Evolutionary conservation across 2,888 invertebrate genomes (phyloP).

Genomic region (Timema podura): DNA sequence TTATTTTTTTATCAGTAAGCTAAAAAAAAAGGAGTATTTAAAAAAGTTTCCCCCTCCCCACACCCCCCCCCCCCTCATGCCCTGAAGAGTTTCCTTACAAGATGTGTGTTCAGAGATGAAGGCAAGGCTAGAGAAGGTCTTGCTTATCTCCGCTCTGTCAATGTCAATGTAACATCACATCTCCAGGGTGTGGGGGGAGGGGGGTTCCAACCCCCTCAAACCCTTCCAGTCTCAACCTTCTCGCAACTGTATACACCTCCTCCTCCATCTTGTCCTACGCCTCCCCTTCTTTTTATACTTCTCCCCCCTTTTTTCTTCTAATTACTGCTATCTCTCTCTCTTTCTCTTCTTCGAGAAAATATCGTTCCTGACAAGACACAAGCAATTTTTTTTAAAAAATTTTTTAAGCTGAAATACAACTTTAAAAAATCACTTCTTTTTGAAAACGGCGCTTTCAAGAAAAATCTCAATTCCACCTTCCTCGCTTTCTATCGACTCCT

Average conservation of each 20-base stretch:
- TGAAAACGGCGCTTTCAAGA: too few species aligned
- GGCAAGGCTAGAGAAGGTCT: neutral
- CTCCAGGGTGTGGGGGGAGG: neutral
- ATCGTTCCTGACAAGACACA: too few species aligned
- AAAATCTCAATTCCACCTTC: too few species aligned
- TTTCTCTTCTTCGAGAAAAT: too few species aligned
- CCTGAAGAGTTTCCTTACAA: neutral
- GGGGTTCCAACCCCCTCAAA: conserved; percentile 7
- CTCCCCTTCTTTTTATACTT: conserved; percentile 10
- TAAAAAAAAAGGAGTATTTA: too few species aligned
- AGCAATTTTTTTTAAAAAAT: too few species aligned
- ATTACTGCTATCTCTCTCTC: too few species aligned
- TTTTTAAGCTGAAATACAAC: too few species aligned
- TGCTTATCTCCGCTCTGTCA: conserved; percentile 17
- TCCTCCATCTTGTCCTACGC: conserved; percentile 2
- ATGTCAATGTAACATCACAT: conserved; percentile 12
- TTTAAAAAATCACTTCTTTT: too few species aligned
- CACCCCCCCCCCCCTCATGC: neutral
- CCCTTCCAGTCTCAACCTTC: too few species aligned
- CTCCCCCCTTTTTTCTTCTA: neutral
- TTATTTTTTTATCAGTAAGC: too few species aligned
- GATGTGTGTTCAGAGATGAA: neutral
- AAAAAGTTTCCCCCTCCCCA: neutral
- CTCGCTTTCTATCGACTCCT: too few species aligned
- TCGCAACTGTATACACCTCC: conserved; percentile 11